phyloP scores from a whole-genome alignment of 2,113 vertebrate species.

The Oryzias woworae region DNA sequence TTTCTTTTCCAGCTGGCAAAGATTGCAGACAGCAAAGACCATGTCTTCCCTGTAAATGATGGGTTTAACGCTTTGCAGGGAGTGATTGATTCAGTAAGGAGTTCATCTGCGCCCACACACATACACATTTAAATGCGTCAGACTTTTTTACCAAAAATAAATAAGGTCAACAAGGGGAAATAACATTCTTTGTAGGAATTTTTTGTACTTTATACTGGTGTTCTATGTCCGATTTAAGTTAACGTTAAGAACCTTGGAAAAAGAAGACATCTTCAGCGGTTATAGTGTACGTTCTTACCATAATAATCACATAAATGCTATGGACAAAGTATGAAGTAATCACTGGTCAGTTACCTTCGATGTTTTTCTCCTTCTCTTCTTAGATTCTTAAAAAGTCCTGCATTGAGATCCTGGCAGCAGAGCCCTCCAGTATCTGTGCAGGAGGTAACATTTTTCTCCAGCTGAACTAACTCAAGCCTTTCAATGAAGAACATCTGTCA shows the following conservation, averaged over 20 bases:
- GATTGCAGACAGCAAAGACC: constrained; percentile 97
- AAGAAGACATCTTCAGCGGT: no score
- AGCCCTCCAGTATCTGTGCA: constrained; percentile 97
- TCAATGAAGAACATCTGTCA: not conserved
- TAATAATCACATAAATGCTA: no score
- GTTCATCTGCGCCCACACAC: constrained; percentile 6
- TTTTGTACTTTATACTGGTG: no score
- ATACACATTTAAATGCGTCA: not conserved
- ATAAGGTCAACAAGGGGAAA: no score
- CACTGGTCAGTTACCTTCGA: not conserved
- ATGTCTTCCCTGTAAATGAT: constrained; percentile 97
- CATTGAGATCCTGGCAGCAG: constrained; percentile 96
- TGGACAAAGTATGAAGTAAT: not conserved
- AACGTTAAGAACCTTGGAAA: no score
- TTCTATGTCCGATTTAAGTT: no score
- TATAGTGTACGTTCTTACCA: no score
- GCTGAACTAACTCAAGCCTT: not conserved
- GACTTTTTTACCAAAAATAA: not conserved
- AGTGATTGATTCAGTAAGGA: constrained; percentile 94
- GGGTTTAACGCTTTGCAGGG: constrained; percentile 96
- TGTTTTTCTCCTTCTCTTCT: constrained; percentile 20
- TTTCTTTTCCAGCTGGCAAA: constrained; percentile 85
- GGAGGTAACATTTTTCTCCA: constrained; percentile 79
- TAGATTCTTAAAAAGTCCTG: constrained; percentile 97
- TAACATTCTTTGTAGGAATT: no score